A percentile compares a stretch with the other conserved stretches of the same genome.
Evolutionary conservation across 2,113 vertebrate species (phyloP).

Genomic region (Puma concolor): DNA sequence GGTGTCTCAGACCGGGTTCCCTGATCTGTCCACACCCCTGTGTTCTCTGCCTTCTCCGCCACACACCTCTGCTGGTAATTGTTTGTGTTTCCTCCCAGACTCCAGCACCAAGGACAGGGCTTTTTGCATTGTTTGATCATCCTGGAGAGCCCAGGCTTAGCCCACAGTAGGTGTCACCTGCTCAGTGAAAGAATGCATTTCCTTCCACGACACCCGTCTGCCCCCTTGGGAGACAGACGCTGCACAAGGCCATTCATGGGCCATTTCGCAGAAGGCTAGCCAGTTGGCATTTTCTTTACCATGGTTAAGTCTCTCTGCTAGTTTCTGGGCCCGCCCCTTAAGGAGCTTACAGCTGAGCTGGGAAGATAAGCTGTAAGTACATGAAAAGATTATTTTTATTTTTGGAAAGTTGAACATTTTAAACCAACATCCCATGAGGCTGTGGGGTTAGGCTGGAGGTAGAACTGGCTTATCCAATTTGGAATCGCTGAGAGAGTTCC

Average conservation of each 20-base stretch:
- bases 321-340: not conserved
- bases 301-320: not conserved
- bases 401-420: constrained; percentile 16
- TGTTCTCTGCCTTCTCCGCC: not conserved
- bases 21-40: not conserved
- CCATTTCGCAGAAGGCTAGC: accelerated
- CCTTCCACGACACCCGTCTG: accelerated
- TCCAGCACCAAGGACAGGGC: not conserved
- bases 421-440: not conserved
- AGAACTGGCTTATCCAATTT: not conserved
- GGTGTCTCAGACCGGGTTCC: not conserved
- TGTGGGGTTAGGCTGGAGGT: not conserved
- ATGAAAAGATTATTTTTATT: constrained; percentile 55
- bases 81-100: not conserved
- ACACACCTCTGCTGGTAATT: not conserved
- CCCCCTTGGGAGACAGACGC: not conserved
- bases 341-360: not conserved
- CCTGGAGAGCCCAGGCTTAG: accelerated
- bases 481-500: not conserved
- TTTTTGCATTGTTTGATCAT: not conserved
- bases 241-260: accelerated
- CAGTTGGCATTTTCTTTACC: accelerated
- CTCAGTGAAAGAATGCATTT: accelerated
- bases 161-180: accelerated
- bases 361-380: not conserved